A percentile compares a stretch with the other conserved stretches of the same genome.
These are phyloP conservation scores for Menidia beryllina DNA, from an alignment of 2,113 vertebrate species.

Conservation along the genomic window DNA sequence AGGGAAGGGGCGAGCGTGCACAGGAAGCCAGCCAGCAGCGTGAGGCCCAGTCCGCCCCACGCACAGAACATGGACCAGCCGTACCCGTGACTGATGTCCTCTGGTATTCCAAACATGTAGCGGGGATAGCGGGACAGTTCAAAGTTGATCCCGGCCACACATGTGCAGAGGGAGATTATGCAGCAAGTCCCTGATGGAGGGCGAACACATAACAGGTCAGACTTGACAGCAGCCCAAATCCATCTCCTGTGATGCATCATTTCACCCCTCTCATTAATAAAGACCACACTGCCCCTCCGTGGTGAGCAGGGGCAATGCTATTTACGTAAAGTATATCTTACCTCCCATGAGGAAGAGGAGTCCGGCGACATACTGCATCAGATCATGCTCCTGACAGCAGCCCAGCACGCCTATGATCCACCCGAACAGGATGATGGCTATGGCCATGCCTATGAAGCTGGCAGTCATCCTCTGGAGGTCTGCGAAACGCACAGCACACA, in stretches of 20 bases:
- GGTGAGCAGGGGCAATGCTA: constrained; percentile 45
- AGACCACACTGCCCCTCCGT: constrained; percentile 60
- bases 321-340: constrained; percentile 73
- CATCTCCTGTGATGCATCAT: constrained; percentile 31
- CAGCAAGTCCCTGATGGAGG: constrained; percentile 92
- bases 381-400: constrained; percentile 92
- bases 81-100: constrained; percentile 98
- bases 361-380: constrained; percentile 96
- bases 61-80: constrained; percentile 99
- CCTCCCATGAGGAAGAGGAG: constrained; percentile 97
- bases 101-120: constrained; percentile 95
- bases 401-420: constrained; percentile 92
- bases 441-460: constrained; percentile 93
- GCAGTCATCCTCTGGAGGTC: constrained; percentile 94
- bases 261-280: constrained; percentile 24
- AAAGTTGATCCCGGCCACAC: constrained; percentile 98
- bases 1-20: constrained; percentile 98
- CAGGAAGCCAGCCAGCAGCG: constrained; percentile 97
- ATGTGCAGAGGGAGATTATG: constrained; percentile 99
- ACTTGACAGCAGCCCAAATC: constrained; percentile 12
- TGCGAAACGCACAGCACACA: constrained; percentile 60
- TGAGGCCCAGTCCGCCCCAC: constrained; percentile 97
- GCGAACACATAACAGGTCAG: constrained; percentile 15
- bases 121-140: constrained; percentile 97
- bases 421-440: constrained; percentile 93